These are phyloP conservation scores for Enoplosus armatus DNA, from an alignment of 2,797 vertebrate genomes.

Conservation along the genomic window DNA sequence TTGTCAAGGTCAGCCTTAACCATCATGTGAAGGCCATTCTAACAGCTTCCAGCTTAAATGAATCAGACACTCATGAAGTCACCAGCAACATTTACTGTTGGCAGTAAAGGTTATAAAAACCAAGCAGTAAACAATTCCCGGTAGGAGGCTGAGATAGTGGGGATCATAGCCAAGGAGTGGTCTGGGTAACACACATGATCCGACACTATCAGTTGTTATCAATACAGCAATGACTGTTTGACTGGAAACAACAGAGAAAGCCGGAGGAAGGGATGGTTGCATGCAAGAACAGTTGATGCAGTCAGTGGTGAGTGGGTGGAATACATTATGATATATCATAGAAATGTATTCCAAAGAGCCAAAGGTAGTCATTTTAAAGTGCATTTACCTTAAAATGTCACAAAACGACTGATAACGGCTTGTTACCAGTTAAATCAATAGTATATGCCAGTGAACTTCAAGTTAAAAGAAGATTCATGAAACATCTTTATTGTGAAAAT, in stretches of 20 bases:
- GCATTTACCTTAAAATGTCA: too few relatives aligned
- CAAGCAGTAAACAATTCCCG: slow-evolving; percentile 34
- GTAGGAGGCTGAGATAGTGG: not conserved
- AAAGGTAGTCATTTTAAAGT: too few relatives aligned
- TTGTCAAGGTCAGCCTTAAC: not conserved
- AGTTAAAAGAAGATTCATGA: too few relatives aligned
- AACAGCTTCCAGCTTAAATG: not conserved
- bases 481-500: too few relatives aligned
- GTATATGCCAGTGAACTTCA: too few relatives aligned
- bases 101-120: slow-evolving; percentile 47
- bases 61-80: slow-evolving; percentile 11
- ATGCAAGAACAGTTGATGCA: not conserved
- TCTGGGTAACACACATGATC: not conserved
- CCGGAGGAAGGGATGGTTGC: not conserved
- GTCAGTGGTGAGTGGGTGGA: not conserved
- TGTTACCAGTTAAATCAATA: too few relatives aligned
- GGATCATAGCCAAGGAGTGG: slow-evolving; percentile 31
- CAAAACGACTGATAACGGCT: too few relatives aligned
- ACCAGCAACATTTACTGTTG: slow-evolving; percentile 18
- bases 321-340: not conserved
- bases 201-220: not conserved
- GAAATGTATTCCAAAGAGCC: not conserved
- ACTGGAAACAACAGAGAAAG: not conserved
- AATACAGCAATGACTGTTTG: not conserved
- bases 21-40: not conserved